Evolutionary conservation across 2,113 vertebrate genomes (phyloP).

Genomic region (Zosterops borbonicus): DNA sequence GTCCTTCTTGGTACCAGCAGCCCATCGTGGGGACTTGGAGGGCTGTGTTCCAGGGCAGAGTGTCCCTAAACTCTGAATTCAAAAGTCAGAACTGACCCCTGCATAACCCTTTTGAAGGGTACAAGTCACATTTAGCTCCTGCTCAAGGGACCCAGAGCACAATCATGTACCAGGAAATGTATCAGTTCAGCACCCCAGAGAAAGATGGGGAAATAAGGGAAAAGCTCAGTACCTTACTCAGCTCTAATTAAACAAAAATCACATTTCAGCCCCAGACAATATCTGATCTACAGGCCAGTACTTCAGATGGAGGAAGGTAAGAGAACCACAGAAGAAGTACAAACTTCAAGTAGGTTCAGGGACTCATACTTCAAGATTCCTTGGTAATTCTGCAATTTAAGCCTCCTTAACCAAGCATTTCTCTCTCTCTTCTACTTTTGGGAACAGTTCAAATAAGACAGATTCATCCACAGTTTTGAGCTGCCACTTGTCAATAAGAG

Average conservation of each 20-base stretch:
- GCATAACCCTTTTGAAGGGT: neutral
- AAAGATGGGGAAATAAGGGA: neutral
- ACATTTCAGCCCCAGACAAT: neutral
- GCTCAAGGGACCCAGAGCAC: neutral
- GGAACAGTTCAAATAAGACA: neutral
- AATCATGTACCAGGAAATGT: neutral
- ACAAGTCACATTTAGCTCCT: neutral
- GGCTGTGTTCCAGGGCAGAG: fast-evolving
- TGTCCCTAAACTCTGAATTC: neutral
- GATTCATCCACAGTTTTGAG: neutral
- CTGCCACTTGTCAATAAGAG: neutral
- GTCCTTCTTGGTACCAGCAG: neutral
- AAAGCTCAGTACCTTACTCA: neutral
- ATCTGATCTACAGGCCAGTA: neutral
- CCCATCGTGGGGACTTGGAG: neutral
- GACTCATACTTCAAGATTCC: neutral
- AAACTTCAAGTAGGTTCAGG: neutral
- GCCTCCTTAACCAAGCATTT: neutral
- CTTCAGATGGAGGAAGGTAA: neutral
- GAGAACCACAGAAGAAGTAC: neutral
- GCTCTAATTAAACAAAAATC: neutral
- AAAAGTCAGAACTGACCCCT: neutral
- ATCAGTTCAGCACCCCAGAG: neutral
- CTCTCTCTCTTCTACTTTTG: neutral
- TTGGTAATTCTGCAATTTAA: neutral